Percentiles rank a stretch among this genome's conserved stretches.
Evolutionary conservation across 2,113 vertebrate genomes (phyloP).

Genomic region (Riparia riparia): DNA sequence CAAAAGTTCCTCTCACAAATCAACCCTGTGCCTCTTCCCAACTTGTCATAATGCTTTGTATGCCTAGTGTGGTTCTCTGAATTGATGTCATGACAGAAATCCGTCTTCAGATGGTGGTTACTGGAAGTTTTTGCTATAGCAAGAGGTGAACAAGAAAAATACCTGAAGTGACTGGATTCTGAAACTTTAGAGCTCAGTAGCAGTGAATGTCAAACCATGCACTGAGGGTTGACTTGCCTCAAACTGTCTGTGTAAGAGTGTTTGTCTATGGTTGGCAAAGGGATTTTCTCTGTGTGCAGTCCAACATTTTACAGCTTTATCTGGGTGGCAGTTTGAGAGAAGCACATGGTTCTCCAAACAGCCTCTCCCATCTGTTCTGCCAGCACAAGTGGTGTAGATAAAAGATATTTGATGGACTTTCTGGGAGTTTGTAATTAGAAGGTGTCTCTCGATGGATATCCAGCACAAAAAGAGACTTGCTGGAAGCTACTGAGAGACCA

Average conservation of each 20-base stretch:
- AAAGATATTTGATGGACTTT: neutral
- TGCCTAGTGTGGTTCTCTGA: neutral
- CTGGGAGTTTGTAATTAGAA: neutral
- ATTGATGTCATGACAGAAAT: neutral
- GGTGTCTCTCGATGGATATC: neutral
- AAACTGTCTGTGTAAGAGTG: neutral
- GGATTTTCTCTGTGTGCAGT: neutral
- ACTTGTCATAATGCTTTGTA: fast-evolving
- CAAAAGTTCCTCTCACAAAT: neutral
- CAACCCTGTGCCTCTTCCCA: neutral
- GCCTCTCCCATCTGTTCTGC: neutral
- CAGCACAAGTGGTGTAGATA: neutral
- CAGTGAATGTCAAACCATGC: neutral
- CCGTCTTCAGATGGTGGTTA: neutral
- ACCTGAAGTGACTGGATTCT: neutral
- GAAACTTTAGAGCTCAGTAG: neutral
- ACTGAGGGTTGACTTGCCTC: neutral
- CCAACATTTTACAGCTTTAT: neutral
- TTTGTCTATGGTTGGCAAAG: neutral
- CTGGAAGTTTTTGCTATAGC: neutral
- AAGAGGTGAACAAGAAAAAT: neutral
- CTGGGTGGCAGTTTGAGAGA: neutral
- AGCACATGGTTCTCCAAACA: fast-evolving
- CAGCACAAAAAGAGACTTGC: neutral
- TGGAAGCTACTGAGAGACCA: neutral